Percentiles rank a stretch among this genome's conserved stretches.
These are phyloP conservation scores for Pantherophis guttatus DNA, from an alignment of 2,113 vertebrate species.

Conservation along the genomic window DNA sequence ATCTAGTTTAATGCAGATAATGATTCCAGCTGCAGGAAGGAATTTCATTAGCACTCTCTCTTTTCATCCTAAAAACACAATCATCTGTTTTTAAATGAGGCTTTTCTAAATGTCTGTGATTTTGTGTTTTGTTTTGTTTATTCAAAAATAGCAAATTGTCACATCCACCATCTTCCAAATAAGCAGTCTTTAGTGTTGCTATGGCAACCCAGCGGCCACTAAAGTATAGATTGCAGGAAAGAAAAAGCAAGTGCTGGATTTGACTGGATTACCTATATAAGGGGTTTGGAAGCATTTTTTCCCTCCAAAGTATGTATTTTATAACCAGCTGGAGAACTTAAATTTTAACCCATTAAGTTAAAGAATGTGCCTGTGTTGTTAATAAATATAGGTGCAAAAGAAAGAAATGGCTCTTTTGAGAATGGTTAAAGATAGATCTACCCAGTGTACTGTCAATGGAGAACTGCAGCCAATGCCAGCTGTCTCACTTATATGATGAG, in stretches of 20 bases:
- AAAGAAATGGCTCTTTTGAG: neutral
- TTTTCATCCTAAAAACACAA: slow-evolving; percentile 39
- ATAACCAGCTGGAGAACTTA: slow-evolving; percentile 36
- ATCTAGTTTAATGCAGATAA: slow-evolving; percentile 39
- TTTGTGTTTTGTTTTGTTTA: slow-evolving; percentile 28
- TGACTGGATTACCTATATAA: slow-evolving; percentile 36
- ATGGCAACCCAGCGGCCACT: slow-evolving; percentile 50
- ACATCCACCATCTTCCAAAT: slow-evolving; percentile 55
- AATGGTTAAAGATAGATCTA: neutral
- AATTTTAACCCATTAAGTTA: slow-evolving; percentile 53
- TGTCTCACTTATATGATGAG: neutral
- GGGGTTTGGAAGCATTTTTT: slow-evolving; percentile 51
- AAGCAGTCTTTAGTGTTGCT: slow-evolving; percentile 48
- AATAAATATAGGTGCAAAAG: neutral
- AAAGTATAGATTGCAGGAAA: slow-evolving; percentile 39
- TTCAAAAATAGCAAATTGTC: slow-evolving; percentile 61
- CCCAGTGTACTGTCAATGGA: neutral
- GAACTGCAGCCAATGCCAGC: neutral
- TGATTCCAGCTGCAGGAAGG: slow-evolving; percentile 18
- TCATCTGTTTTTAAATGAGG: slow-evolving; percentile 15
- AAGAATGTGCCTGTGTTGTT: neutral
- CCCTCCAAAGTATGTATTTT: slow-evolving; percentile 35
- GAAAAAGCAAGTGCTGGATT: slow-evolving; percentile 52
- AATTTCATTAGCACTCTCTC: slow-evolving; percentile 2
- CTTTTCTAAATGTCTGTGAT: slow-evolving; percentile 41